A percentile compares a stretch with the other conserved stretches of the same genome.
Evolutionary conservation across 1,140 invertebrate species (phyloP).

Genomic region (Vanessa tameamea): DNA sequence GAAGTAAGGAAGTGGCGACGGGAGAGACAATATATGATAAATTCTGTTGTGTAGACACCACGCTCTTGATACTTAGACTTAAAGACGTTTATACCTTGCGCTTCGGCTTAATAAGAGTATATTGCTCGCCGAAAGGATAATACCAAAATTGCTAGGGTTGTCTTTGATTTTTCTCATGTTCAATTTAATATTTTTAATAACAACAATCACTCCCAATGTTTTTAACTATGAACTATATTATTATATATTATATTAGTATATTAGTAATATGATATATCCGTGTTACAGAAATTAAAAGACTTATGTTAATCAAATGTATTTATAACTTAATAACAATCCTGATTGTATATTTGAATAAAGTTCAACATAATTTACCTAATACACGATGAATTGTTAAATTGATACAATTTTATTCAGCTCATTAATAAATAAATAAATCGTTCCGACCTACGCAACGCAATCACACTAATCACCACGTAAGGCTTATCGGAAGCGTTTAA

Average conservation of each 20-base stretch:
- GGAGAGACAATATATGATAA: conserved; percentile 34
- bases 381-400: not conserved
- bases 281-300: not conserved
- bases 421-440: conserved; percentile 34
- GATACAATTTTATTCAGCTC: not conserved
- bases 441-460: conserved; percentile 32
- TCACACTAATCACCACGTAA: conserved; percentile 42
- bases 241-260: no score
- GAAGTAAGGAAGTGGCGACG: conserved; percentile 57
- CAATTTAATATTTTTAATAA: no score
- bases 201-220: no score
- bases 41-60: conserved; percentile 13
- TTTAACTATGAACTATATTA: no score
- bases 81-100: conserved; percentile 23
- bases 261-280: not conserved
- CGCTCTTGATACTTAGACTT: conserved; percentile 3
- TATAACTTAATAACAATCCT: not conserved
- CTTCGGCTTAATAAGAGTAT: conserved; percentile 4
- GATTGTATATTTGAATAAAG: not conserved
- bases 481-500: conserved; percentile 41
- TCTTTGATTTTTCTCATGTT: not conserved
- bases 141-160: conserved; percentile 25
- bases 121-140: conserved; percentile 28
- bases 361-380: not conserved
- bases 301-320: not conserved